Evolutionary conservation across 2,888 invertebrate genomes (phyloP).

Genomic region (Parnassius smintheus): DNA sequence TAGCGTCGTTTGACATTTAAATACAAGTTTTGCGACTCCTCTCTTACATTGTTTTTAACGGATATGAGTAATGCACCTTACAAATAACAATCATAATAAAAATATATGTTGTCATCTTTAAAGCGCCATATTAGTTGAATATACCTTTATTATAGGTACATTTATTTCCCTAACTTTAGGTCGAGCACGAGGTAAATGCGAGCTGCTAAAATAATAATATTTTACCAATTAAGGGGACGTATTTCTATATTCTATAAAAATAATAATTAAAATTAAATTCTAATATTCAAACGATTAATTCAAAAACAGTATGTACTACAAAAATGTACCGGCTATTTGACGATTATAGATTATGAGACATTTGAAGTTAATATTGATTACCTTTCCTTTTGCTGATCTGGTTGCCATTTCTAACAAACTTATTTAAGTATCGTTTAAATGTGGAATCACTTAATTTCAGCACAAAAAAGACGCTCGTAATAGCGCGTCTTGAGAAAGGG

Average conservation of each 20-base stretch:
- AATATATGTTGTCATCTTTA: not conserved
- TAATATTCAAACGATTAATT: no score
- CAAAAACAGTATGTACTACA: no score
- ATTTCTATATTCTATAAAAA: no score
- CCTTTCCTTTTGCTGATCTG: constrained; percentile 66
- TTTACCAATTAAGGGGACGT: no score
- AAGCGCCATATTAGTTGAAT: constrained; percentile 20
- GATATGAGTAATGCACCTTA: not conserved
- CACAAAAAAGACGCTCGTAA: constrained; percentile 36
- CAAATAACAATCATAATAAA: not conserved
- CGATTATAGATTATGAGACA: not conserved
- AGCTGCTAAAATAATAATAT: no score
- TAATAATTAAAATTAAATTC: no score
- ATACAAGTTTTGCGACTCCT: constrained; percentile 22
- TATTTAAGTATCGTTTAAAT: constrained; percentile 34
- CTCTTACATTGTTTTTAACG: constrained; percentile 6
- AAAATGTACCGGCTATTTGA: no score
- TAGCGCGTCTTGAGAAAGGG: constrained; percentile 43
- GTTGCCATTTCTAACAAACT: constrained; percentile 61
- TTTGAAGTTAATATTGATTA: constrained; percentile 39
- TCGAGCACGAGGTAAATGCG: constrained; percentile 22
- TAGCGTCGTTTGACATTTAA: constrained; percentile 27
- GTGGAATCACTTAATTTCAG: constrained; percentile 36
- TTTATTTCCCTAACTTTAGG: not conserved
- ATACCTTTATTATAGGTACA: constrained; percentile 2